phyloP scores from a whole-genome alignment of 2,888 invertebrate species.

The Dermolepida albohirtum region DNA sequence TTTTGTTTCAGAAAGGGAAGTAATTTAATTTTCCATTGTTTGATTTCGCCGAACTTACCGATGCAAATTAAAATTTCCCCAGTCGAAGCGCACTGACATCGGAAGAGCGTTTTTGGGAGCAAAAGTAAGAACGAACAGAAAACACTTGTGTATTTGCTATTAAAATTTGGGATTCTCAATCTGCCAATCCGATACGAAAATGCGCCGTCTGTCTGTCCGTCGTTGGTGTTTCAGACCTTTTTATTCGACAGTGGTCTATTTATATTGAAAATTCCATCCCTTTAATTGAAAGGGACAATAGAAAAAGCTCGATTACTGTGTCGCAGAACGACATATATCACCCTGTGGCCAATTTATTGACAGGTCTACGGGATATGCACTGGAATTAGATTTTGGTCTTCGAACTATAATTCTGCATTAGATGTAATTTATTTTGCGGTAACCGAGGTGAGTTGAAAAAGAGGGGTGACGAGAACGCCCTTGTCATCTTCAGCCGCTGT shows the following conservation, averaged over 20 bases:
- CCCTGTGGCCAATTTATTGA: constrained; percentile 52
- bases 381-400: constrained; percentile 47
- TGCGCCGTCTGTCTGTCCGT: constrained; percentile 16
- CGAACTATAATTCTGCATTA: constrained; percentile 36
- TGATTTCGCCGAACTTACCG: constrained; percentile 24
- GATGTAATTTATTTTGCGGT: constrained; percentile 29
- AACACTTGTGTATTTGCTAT: constrained; percentile 29
- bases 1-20: constrained; percentile 24
- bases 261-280: constrained; percentile 53
- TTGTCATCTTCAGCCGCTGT: constrained; percentile 32
- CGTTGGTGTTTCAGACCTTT: constrained; percentile 35
- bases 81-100: constrained; percentile 4
- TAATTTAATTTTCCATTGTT: constrained; percentile 38
- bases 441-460: constrained; percentile 21
- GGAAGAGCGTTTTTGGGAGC: not conserved
- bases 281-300: constrained; percentile 54
- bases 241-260: constrained; percentile 51
- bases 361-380: constrained; percentile 43
- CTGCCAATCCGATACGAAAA: constrained; percentile 18
- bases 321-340: constrained; percentile 51
- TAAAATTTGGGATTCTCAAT: constrained; percentile 30
- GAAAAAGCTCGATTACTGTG: constrained; percentile 53
- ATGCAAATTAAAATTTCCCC: constrained; percentile 31
- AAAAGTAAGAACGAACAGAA: constrained; percentile 10
- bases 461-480: constrained; percentile 21